Conservation (phyloP, 30 jellyfish, hydroid and myxozoan genomes). For the Pseudorhiza aurosa region DNA sequence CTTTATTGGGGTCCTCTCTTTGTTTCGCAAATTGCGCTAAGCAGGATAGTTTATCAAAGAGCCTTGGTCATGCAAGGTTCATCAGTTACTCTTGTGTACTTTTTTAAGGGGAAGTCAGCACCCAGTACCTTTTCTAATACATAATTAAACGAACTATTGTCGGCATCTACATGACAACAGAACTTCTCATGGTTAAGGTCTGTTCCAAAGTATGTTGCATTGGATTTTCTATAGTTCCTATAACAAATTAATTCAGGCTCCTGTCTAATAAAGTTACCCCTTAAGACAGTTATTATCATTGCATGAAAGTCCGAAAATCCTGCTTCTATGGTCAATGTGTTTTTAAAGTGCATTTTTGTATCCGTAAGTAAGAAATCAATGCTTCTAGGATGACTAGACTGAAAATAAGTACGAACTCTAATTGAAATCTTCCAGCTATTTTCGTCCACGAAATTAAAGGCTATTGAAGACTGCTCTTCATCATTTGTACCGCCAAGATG, state of each 20-base stretch:
- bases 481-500: background rate
- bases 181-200: background rate
- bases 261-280: background rate
- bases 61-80: background rate
- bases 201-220: background rate
- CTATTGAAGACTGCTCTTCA: background rate
- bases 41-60: background rate
- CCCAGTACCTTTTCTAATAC: background rate
- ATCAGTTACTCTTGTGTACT: background rate
- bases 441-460: background rate
- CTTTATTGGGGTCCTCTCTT: background rate
- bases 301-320: conserved; percentile 11
- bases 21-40: background rate
- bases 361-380: background rate
- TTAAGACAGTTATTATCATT: background rate
- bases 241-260: background rate
- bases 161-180: background rate
- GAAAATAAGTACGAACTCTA: background rate
- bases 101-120: background rate
- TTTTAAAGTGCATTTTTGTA: background rate
- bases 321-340: conserved; percentile 8
- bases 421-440: background rate
- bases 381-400: background rate
- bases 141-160: background rate
- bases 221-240: background rate